These are phyloP conservation scores for Heteronetta atricapilla DNA, from an alignment of 2,113 vertebrate species.

Conservation along the genomic window DNA sequence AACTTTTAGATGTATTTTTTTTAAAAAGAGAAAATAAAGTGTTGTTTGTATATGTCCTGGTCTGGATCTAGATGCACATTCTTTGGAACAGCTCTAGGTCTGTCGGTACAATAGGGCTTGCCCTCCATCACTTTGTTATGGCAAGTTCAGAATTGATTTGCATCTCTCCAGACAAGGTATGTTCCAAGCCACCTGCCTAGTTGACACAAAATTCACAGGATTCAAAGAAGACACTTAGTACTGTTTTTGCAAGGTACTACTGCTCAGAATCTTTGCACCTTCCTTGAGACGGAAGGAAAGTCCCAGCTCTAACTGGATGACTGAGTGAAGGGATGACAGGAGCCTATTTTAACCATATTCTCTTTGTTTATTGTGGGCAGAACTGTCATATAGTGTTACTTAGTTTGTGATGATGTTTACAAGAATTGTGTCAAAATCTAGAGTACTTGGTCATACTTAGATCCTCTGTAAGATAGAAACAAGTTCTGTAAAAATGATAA, in stretches of 20 bases:
- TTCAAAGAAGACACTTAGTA: not conserved
- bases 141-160: not conserved
- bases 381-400: not conserved
- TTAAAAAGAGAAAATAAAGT: conserved; percentile 29
- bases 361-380: not conserved
- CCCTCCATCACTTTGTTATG: fast-evolving
- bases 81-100: not conserved
- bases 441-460: not conserved
- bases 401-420: not conserved
- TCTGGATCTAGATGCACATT: not conserved
- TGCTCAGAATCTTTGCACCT: not conserved
- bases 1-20: not conserved
- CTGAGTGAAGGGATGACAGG: not conserved
- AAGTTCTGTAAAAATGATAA: not conserved
- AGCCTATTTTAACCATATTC: not conserved
- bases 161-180: not conserved
- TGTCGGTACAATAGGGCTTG: fast-evolving
- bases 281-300: not conserved
- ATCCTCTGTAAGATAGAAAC: not conserved
- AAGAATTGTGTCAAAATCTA: not conserved
- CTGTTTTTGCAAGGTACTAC: not conserved
- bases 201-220: not conserved
- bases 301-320: not conserved
- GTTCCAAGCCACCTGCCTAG: fast-evolving
- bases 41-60: not conserved